These are phyloP conservation scores for Dione vanillae DNA, from an alignment of 2,888 invertebrate genomes.

Conservation along the genomic window DNA sequence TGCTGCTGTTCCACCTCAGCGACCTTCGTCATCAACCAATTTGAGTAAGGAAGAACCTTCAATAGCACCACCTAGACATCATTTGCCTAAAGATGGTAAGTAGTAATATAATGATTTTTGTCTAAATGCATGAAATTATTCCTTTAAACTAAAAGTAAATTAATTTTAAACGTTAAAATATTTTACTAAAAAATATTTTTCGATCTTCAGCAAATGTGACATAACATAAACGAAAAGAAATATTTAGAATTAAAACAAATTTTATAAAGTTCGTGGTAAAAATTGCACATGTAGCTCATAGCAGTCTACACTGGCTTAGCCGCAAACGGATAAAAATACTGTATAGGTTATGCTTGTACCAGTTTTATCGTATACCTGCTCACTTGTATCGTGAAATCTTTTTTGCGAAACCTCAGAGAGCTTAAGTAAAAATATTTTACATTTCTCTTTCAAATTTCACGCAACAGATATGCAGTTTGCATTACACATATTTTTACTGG, in stretches of 20 bases:
- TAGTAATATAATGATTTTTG: neutral
- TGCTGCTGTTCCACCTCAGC: slow-evolving; percentile 75
- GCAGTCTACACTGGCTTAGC: slow-evolving; percentile 8
- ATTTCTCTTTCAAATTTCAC: neutral
- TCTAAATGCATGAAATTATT: no score
- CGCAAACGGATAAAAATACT: slow-evolving; percentile 1
- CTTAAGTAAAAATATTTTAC: neutral
- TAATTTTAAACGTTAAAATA: no score
- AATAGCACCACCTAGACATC: slow-evolving; percentile 68
- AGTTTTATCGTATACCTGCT: neutral
- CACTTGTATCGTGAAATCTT: slow-evolving; percentile 7
- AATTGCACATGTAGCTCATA: neutral
- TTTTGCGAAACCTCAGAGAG: neutral
- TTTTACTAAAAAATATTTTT: no score
- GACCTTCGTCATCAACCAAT: slow-evolving; percentile 70
- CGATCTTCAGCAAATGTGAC: no score
- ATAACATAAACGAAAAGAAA: no score
- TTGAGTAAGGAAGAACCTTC: slow-evolving; percentile 68
- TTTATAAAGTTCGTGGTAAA: neutral
- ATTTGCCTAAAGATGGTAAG: slow-evolving; percentile 66
- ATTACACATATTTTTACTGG: neutral
- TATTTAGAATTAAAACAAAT: neutral
- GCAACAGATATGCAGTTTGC: neutral
- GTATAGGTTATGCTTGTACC: slow-evolving; percentile 3
- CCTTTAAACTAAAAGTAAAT: no score